Evolutionary conservation across 2,888 invertebrate genomes (phyloP), one percentile per base, ranked within the genome.

Genomic region (Drosophila pegasa): DNA sequence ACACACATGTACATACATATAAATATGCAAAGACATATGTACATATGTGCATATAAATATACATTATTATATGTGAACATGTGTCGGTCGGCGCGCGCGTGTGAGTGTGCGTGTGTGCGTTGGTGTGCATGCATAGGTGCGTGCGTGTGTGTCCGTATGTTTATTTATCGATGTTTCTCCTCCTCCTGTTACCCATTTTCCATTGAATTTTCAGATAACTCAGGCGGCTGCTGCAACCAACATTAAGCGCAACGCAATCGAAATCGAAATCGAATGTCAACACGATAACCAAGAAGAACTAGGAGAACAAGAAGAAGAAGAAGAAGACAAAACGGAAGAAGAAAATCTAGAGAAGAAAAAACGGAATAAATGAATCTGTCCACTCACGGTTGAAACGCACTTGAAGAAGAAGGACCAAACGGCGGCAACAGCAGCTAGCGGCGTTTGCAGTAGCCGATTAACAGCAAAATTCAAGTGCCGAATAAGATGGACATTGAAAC

Each of bases 401-500:
- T 18, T 18, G 18, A n/a, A 48, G 25, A 27, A 20, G 10, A 35
- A 45, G 27, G n/a, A 29, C 37, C 48, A 54, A 55, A 47, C 22
- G 51, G 50, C 31, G 35, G 45, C 41, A 37, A 20, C 22, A 29
- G 20, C 38, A 67, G 38, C 16, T 45, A 61, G 78, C 75, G 57
- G 57, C 60, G 52, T 56, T 69, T 59, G 58, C 55, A 41, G 48
- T 43, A 59, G 75, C 68, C 73, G 73, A 68, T 35, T 56, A 27
- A 54, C 12, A 72, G 55, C 48, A 55, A 47, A 16, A 61, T 65
- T 69, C 52, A 63, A 65, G 64, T 69, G 38, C 80, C 74, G 50
- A 66, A 80, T 77, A 90, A 84, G 70, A 90, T 90, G 90, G 92
- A 91, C 87, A 91, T 91, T 80, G 91, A 91, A 90, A 87, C 91